phyloP scores from a whole-genome alignment of 92 coral and sea anemone species.

The Hydrozoanthus gracilis region DNA sequence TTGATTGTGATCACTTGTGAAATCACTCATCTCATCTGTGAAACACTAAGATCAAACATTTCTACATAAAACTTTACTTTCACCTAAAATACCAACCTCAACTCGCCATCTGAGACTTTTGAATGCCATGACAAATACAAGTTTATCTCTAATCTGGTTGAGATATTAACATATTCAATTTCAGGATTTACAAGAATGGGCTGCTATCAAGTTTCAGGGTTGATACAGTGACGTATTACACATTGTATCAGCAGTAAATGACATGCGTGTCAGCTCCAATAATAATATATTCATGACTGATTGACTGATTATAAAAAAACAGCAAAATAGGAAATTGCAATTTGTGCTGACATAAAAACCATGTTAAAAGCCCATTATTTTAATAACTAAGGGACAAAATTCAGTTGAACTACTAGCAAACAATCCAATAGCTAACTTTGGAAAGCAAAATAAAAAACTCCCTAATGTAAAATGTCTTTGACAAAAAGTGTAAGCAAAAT shows the following conservation, averaged over 20 bases:
- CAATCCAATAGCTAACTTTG: too few species aligned
- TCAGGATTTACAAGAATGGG: slow-evolving; percentile 46
- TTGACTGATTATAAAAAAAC: not conserved
- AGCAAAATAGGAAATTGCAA: not conserved
- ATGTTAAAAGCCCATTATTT: slow-evolving; percentile 9
- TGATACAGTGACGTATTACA: slow-evolving; percentile 21
- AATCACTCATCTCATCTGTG: not conserved
- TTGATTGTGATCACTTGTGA: not conserved
- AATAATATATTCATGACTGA: not conserved
- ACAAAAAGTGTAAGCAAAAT: too few species aligned
- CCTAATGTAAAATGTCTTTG: too few species aligned
- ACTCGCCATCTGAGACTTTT: not conserved
- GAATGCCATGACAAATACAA: slow-evolving; percentile 33
- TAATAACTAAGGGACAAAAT: too few species aligned
- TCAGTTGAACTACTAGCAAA: too few species aligned
- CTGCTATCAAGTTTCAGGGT: slow-evolving; percentile 28
- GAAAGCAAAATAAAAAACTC: too few species aligned
- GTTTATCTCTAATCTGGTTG: slow-evolving; percentile 45
- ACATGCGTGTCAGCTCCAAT: not conserved
- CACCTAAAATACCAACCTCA: slow-evolving; percentile 13
- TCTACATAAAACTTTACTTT: not conserved
- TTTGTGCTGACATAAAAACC: not conserved
- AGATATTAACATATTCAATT: slow-evolving; percentile 38
- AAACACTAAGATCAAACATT: not conserved
- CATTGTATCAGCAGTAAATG: slow-evolving; percentile 15